Conservation (phyloP, 2,888 invertebrate species). For the Tipula confusa region DNA sequence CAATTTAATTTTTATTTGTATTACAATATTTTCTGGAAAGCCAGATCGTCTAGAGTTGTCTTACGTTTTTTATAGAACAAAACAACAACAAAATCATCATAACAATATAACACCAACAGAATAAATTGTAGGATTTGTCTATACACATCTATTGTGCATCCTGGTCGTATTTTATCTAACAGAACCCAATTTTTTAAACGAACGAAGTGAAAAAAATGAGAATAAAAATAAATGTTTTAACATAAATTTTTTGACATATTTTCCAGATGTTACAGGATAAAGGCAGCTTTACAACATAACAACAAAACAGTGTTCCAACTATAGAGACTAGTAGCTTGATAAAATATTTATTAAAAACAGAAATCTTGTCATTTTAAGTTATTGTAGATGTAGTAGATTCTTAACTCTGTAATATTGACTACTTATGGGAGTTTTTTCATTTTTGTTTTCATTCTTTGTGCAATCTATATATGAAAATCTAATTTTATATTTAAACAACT, state of each 20-base stretch:
- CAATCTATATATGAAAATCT: not conserved
- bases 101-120: not conserved
- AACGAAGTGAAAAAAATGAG: not conserved
- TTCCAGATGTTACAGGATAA: slow-evolving; percentile 20
- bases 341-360: not conserved
- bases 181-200: not conserved
- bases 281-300: not conserved
- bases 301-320: not conserved
- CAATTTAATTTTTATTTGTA: not conserved
- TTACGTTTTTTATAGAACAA: not conserved
- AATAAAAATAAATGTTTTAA: not conserved
- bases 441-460: not conserved
- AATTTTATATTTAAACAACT: not conserved
- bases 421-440: not conserved
- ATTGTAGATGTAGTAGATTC: not conserved
- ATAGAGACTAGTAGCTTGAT: not conserved
- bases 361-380: slow-evolving; percentile 5
- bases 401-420: not conserved
- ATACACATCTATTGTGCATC: not conserved
- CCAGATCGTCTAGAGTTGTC: not conserved
- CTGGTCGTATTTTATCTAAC: slow-evolving; percentile 1
- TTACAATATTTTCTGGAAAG: not conserved
- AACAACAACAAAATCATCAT: not conserved
- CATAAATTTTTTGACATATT: not conserved
- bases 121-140: not conserved